Base-by-base conservation (phyloP, 1,140 invertebrate species). In the Oreohelix idahoensis region DNA sequence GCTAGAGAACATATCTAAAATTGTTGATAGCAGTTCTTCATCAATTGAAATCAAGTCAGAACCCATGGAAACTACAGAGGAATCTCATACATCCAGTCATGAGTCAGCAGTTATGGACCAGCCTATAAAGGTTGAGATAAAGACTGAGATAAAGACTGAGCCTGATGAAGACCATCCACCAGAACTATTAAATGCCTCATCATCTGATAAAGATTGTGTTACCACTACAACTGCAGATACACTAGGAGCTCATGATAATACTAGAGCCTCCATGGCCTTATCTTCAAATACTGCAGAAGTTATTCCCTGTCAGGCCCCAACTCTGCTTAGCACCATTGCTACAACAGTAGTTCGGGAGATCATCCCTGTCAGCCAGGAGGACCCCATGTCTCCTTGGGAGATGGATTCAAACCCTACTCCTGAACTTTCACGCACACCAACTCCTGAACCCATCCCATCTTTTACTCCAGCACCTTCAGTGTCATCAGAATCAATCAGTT, bases 321-420 rank as follows among this genome's bases (percentile, higher is more conserved):
- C 38, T 32, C 26, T 81, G 29, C 71, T 82, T 20, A 82, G 51
- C 51, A 82, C 70, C 71, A 53, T 75, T n/a, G 42, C 29, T 49
- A 75, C 42, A 17, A 75, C 70, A 13, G 20, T 75, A 29, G 70
- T 63, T 10, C 42, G 70, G 17, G 71, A 82, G 36, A 38, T 75
- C 11, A 82, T 82, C 5, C 71, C 80, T 26, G 71, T 82, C 38
- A 74, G 71, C 36, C 80, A 75, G 35, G 80, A 82, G 5, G 80
- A 82, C 29, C 80, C 80, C 2, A 53, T 39, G 36, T 74, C 80
- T 8, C 70, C 80, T 0, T 82, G 80, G 80, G 80, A 82, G n/a
- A 82, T 82, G 80, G 80, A 82, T 70, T 82, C 80, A 36, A 82
- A 82, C 51, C 80, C 80, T n/a, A 82, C 80, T 42, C 80, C 80